Evolutionary conservation across 2,113 vertebrate species (phyloP), one percentile per base, ranked within the genome.

Genomic region (Noturus placidus): DNA sequence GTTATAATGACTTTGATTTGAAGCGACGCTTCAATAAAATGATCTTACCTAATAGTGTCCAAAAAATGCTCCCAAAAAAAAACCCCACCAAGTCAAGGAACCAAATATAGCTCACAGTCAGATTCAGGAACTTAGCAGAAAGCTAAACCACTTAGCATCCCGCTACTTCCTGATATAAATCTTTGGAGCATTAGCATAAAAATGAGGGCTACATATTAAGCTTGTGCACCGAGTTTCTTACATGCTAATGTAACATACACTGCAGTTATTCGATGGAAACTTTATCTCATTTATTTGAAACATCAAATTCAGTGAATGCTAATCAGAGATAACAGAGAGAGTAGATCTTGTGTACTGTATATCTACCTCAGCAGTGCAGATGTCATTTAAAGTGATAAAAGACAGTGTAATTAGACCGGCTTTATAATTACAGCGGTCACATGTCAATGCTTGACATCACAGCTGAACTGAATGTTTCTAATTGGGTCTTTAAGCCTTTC

Each of bases 341-440:
- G 33, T 7, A 14, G 33, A 27, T 17, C 57, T 63, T 1, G 20
- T 42, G 80, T 42, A 42, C 42, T 0, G 5, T 25, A 82, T 63
- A 63, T 82, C 35, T n/a, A 63, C 33, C 4, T 25, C 35, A 0
- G 35, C 80, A 35, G 56, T 56, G 61, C 30, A 38, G 56, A 61
- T 82, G 33, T 25, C 33, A 61, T 82, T 82, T 61, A 61, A 59
- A 82, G 79, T 19, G 2, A 61, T 25, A 46, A 27, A 46, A 82
- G 9, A 17, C 22, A 46, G 13, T 27, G 25, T 50, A 65, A 82
- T 82, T 82, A 82, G 14, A 82, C 20, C 25, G 4, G 35, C 6
- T 82, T 5, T 25, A n/a, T 46, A 82, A 82, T 63, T 63, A 82
- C 80, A 63, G 11, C n/a, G 57, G 57, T 46, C 80, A 82, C 38